A percentile compares a stretch with the other conserved stretches of the same genome.
These are phyloP conservation scores for Lithobates sylvaticus DNA, from an alignment of 2,797 vertebrate genomes.

Conservation along the genomic window DNA sequence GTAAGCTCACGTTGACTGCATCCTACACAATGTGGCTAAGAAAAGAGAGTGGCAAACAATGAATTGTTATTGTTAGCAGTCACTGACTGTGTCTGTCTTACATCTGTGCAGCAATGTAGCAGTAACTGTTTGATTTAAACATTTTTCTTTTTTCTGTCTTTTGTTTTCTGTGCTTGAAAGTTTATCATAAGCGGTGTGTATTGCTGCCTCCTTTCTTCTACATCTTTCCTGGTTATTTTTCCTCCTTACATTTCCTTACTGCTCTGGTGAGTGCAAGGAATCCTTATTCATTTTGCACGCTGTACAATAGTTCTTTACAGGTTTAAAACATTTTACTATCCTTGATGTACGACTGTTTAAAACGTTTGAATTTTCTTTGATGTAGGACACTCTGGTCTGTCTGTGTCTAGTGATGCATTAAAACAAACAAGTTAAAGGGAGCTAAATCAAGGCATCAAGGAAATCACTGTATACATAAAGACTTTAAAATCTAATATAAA, in stretches of 20 bases:
- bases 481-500: neutral
- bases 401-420: constrained; percentile 9
- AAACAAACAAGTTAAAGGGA: neutral
- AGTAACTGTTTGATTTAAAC: constrained; percentile 61
- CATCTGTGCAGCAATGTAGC: constrained; percentile 39
- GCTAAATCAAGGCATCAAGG: neutral
- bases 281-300: constrained; percentile 68
- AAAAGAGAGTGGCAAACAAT: constrained; percentile 17
- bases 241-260: constrained; percentile 73
- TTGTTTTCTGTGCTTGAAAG: constrained; percentile 68
- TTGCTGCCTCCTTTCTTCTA: constrained; percentile 72
- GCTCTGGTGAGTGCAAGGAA: constrained; percentile 74
- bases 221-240: constrained; percentile 71
- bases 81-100: constrained; percentile 47
- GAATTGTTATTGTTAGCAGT: constrained; percentile 28
- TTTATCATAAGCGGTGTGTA: constrained; percentile 72
- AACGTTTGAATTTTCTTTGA: neutral
- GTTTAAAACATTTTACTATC: constrained; percentile 16
- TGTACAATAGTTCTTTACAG: constrained; percentile 20
- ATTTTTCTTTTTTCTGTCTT: constrained; percentile 68
- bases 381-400: constrained; percentile 16
- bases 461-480: neutral
- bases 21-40: neutral
- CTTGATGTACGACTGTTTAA: constrained; percentile 21
- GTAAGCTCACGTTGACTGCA: neutral